Evolutionary conservation across 2,888 invertebrate species (phyloP).

Genomic region (Barypeithes pellucidus): DNA sequence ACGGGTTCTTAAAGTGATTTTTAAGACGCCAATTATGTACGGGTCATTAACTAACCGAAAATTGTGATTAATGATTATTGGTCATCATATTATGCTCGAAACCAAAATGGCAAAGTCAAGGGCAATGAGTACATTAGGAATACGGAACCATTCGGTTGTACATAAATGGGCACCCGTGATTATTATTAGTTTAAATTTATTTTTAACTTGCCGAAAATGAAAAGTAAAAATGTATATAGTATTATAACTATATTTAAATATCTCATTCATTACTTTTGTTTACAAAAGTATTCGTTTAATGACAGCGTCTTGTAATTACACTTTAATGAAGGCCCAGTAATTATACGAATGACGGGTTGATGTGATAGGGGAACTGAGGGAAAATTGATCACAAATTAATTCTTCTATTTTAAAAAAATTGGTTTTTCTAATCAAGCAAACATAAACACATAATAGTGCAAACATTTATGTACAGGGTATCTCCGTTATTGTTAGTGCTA

Average conservation of each 20-base stretch:
- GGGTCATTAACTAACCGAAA: conserved; percentile 23
- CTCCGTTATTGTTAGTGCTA: too few species aligned
- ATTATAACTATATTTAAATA: not conserved
- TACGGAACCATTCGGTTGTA: conserved; percentile 21
- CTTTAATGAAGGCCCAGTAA: too few species aligned
- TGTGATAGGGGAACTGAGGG: too few species aligned
- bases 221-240: not conserved
- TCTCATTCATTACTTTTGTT: conserved; percentile 12
- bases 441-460: too few species aligned
- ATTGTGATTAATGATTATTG: conserved; percentile 25
- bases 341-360: not conserved
- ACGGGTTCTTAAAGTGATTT: not conserved
- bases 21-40: not conserved
- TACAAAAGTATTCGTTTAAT: conserved; percentile 3
- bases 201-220: conserved; percentile 18
- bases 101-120: conserved; percentile 25
- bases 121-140: conserved; percentile 11
- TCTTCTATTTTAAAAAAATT: too few species aligned
- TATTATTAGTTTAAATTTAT: conserved; percentile 8
- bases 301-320: too few species aligned
- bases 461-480: too few species aligned
- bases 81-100: conserved; percentile 14
- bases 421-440: too few species aligned
- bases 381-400: too few species aligned
- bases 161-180: conserved; percentile 19